phyloP scores from a whole-genome alignment of 2,797 vertebrate genomes.

The Anabacerthia variegaticeps region DNA sequence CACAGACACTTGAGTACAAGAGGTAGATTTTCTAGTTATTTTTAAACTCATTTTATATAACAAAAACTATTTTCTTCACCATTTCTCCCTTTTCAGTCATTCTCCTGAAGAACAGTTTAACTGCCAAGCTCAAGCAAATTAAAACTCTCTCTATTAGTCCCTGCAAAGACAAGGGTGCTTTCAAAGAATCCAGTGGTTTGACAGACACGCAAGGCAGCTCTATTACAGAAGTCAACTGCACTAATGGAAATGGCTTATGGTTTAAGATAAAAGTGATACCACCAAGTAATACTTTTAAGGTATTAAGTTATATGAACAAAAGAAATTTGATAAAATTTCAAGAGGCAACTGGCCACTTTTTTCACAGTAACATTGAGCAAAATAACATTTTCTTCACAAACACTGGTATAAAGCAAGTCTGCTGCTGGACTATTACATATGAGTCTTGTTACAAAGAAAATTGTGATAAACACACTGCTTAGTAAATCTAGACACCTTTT shows the following conservation, averaged over 20 bases:
- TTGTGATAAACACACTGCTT: background rate
- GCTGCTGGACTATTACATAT: background rate
- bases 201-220: background rate
- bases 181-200: background rate
- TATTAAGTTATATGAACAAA: background rate
- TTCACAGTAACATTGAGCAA: background rate
- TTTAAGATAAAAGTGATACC: background rate
- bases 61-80: background rate
- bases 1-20: background rate
- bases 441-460: background rate
- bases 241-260: background rate
- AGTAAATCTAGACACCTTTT: background rate
- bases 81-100: background rate
- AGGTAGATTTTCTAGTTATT: background rate
- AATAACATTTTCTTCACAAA: background rate
- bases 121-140: background rate
- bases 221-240: background rate
- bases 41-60: background rate
- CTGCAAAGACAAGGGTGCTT: background rate
- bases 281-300: background rate
- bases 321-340: background rate
- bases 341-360: background rate
- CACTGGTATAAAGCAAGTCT: background rate
- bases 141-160: background rate
- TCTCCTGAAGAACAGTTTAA: background rate